Evolutionary conservation across 23 tunicate species (phyloP), one percentile per base, ranked within the genome.

Genomic region (Ascidia mentula): DNA sequence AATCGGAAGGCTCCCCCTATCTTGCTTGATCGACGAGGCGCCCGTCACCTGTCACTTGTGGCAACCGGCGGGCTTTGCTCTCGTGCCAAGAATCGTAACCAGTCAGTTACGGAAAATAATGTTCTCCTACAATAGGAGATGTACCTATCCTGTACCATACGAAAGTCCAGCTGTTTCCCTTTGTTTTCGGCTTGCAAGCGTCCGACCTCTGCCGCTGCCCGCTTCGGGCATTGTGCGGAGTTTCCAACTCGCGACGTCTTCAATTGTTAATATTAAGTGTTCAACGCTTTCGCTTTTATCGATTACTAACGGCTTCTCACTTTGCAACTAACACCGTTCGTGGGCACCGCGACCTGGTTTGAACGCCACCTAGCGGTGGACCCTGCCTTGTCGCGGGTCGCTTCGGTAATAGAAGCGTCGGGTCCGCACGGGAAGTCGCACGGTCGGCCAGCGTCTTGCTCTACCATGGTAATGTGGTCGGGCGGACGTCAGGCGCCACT

Each of bases 31-130:
- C 33, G 37, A 77, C 87, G 82, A 77, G 72, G 87, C 84, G 45
- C 96, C 89, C 86, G 96, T 65, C 77, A 59, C 36, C 72, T 38
- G 84, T 45, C 78, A 32, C 76, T 18, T 34, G 69, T 59, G 87
- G 69, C 81, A 60, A 70, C 31, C 65, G 84, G 82, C 80, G 88
- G 87, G 82, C 32, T 36, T 45, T 53, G 85, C 87, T 80, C 87
- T 77, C 85, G 89, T 88, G 87, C 84, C 98, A 88, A 88, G 98
- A 93, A 80, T 80, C 98, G 92, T 93, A 93, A 88, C 93, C 81
- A 38, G 97, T 93, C 72, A 60, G 93, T 93, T 93, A 85, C 86
- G 92, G 76, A 36, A 76, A 80, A 36, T 72, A n/a, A 82, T 28
- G 90, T 87, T 87, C 77, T 93, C 98, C 93, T 93, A 93, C 65